Conservation (phyloP, 2,113 vertebrate genomes). For the Eonycteris spelaea region DNA sequence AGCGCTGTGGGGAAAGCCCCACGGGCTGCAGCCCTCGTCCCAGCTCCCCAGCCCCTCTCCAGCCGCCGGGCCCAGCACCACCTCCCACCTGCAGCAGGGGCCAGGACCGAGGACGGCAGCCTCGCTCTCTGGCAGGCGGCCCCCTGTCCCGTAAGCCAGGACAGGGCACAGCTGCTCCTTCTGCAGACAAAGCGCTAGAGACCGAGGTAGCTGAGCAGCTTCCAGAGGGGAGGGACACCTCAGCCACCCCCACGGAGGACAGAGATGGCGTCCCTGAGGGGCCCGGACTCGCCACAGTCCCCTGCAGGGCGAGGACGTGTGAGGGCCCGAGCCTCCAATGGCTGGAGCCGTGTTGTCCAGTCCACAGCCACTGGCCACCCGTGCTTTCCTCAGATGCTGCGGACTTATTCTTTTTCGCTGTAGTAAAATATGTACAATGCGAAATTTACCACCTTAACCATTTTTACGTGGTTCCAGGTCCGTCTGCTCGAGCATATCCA, state of each 20-base stretch:
- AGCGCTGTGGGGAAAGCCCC: background rate
- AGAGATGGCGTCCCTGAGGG: background rate
- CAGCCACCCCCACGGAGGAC: background rate
- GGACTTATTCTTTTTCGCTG: background rate
- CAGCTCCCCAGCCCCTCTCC: background rate
- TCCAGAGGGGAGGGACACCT: background rate
- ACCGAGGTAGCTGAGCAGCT: no score
- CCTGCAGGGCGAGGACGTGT: fast-evolving
- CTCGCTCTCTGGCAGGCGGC: background rate
- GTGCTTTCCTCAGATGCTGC: background rate
- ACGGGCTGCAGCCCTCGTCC: background rate
- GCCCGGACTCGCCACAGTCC: background rate
- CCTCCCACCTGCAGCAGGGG: background rate
- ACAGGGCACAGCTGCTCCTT: background rate
- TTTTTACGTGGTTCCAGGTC: no score
- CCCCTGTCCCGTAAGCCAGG: background rate
- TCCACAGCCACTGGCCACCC: fast-evolving
- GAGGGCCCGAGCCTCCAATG: background rate
- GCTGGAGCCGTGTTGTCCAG: background rate
- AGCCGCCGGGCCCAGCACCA: background rate
- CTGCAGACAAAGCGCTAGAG: background rate
- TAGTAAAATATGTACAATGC: fast-evolving
- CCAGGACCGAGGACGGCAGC: background rate
- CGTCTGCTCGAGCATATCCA: background rate
- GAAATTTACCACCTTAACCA: background rate